Evolutionary conservation across 2,113 vertebrate species (phyloP).

Genomic region (Stigmatopora nigra): DNA sequence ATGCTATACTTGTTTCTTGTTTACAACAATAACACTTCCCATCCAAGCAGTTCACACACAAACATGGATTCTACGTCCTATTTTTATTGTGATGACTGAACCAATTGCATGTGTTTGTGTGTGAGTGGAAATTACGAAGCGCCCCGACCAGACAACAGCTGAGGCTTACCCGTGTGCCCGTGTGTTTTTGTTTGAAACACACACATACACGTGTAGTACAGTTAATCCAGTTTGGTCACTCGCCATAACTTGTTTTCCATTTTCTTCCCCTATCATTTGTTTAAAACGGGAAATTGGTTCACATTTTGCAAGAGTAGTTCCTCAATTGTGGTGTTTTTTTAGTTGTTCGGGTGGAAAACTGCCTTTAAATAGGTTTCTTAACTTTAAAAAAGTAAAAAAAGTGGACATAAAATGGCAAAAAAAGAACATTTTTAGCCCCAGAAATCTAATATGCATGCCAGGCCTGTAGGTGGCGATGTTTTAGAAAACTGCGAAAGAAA

Average conservation of each 20-base stretch:
- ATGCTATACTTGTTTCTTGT: background rate
- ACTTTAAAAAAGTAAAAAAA: background rate
- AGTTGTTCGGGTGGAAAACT: background rate
- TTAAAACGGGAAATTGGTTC: background rate
- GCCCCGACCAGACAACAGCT: constrained; percentile 41
- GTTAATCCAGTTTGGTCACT: background rate
- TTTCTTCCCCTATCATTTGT: background rate
- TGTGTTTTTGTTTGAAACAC: constrained; percentile 3
- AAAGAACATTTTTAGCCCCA: too few relatives aligned
- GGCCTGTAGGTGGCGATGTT: background rate
- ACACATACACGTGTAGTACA: background rate
- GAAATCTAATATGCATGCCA: background rate
- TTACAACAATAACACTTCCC: background rate
- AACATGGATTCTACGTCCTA: constrained; percentile 17
- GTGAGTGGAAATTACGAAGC: constrained; percentile 8
- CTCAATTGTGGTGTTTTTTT: background rate
- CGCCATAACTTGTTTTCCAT: background rate
- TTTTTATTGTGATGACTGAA: constrained; percentile 43
- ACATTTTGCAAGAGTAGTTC: background rate
- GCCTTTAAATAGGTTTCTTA: background rate
- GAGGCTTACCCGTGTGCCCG: constrained; percentile 32
- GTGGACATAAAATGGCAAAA: background rate
- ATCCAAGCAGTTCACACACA: background rate
- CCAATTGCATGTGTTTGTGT: background rate
- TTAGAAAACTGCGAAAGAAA: background rate